phyloP scores from a whole-genome alignment of 2,797 vertebrate genomes.

The Phylloscopus collybita region DNA sequence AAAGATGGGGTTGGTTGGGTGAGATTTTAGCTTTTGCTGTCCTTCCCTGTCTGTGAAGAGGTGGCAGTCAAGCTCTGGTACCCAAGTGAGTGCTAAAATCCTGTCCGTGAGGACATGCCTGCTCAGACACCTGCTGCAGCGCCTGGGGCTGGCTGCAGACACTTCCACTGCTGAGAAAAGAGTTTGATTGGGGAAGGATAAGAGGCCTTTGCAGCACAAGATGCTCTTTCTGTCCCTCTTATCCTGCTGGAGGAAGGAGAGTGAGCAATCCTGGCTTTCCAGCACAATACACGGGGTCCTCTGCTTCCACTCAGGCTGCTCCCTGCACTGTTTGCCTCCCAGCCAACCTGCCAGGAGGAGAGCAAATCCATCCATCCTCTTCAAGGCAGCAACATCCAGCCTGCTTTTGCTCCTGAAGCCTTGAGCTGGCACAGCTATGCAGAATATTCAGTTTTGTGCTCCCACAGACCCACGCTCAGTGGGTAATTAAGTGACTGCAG shows the following conservation, averaged over 20 bases:
- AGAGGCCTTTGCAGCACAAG: neutral
- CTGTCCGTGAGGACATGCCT: neutral
- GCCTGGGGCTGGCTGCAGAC: neutral
- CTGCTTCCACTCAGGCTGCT: neutral
- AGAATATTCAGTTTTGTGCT: neutral
- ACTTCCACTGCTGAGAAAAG: neutral
- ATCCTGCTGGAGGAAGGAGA: neutral
- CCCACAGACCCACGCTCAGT: neutral
- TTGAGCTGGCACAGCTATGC: neutral
- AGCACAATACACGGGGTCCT: too few species aligned
- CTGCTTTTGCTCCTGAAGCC: neutral
- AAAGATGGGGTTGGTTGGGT: neutral
- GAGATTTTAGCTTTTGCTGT: neutral
- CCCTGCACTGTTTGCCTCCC: neutral
- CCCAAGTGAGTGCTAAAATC: neutral
- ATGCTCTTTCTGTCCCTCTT: neutral
- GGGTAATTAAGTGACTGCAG: neutral
- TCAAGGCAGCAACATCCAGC: neutral
- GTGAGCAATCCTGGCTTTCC: neutral
- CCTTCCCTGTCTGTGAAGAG: neutral
- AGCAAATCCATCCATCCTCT: neutral
- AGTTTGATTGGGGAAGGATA: neutral
- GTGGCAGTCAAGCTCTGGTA: neutral
- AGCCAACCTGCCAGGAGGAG: fast-evolving
- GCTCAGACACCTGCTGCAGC: neutral